Evolutionary conservation across 1,140 invertebrate genomes (phyloP), one percentile per base, ranked within the genome.

Genomic region (Drosophila sp.): DNA sequence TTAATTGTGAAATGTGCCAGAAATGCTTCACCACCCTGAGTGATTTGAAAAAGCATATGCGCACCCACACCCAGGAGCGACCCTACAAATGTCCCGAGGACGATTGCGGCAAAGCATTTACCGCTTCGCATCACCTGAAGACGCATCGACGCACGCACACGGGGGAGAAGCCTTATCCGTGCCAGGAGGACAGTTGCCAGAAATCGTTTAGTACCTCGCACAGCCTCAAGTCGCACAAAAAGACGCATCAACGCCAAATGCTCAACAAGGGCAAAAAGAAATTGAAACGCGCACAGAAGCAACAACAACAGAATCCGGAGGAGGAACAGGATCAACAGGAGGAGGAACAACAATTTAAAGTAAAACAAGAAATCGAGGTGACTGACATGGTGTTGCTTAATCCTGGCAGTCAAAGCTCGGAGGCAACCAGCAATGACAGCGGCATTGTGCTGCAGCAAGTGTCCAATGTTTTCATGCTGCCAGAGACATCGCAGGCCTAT

Each of bases 11-110:
- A 79, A 96, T 96, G 64, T 99, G 97, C 87, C 94, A 95, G 46
- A 98, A 98, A 92, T 97, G 95, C 92, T 99, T 99, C 92, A 99
- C 97, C 7, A 99, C 98, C 29, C 92, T 97, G 46, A 98, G 97
- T 92, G 97, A 98, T 93, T 93, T 98, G 76, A 96, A 97, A 92
- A 99, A 98, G 94, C 98, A 99, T 92, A 94, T 95, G 78, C 94
- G 97, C 63, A 97, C 97, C 43, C 97, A 99, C 84, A 98, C 97
- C 56, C 96, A 97, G 92, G 97, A 98, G 93, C 94, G 96, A 89
- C 97, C 97, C 2, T 98, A 97, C 93, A 97, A 95, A 91, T 98
- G 97, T 89, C 92, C 93, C 51, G 94, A 96, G 90, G 95, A 96
- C 77, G 96, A 96, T 18, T 98, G 97, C 91, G 96, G 95, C 25